Evolutionary conservation across 2,888 invertebrate species (phyloP), one percentile per base, ranked within the genome.

Genomic region (Cremastinae sp.): DNA sequence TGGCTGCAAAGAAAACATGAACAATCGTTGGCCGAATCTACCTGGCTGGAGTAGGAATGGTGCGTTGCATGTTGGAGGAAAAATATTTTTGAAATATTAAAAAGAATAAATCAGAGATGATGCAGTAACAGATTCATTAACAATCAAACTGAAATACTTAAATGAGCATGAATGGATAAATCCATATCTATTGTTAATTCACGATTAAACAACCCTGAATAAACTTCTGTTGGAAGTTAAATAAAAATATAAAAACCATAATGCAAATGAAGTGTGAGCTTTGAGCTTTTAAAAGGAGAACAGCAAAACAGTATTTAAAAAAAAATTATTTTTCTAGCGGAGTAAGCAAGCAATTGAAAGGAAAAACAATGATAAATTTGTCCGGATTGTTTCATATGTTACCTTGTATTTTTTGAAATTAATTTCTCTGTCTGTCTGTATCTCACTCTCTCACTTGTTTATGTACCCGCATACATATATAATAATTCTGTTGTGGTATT

Each of bases 401-500:
- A 41, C 16, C 20, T 3, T 59, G 16, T 59, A 41, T 59, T 9
- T 20, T 8, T 41, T 14, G 5, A 34, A 14, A 45, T 36, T 7
- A 36, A 18, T 68, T 10, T 47, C 47, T 69, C 14, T 59, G 16
- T 51, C 8, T 41, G 14, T 56, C 2, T 56, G 4, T 68, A 18
- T 49, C 38, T 59, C 53, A 45, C 38, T 64, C 18, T 64, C 16
- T 56, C 18, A n/a, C 34, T 69, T 64, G 9, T 75, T 47, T 75
- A 58, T 71, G 34, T 74, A 70, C 71, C 70, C 78, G 64, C 71
- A 78, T 77, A 69, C 71, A 74, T 59, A 74, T 76, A 74, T 68
- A 80, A 79, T 81, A 77, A 79, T 80, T 75, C 68, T 80, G 61
- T 80, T 84, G 82, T 84, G 84, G 83, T 86, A 85, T 84, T 85